Evolutionary conservation across 2,888 invertebrate species (phyloP), one percentile per base, ranked within the genome.

Genomic region (Melanostoma mellinum): DNA sequence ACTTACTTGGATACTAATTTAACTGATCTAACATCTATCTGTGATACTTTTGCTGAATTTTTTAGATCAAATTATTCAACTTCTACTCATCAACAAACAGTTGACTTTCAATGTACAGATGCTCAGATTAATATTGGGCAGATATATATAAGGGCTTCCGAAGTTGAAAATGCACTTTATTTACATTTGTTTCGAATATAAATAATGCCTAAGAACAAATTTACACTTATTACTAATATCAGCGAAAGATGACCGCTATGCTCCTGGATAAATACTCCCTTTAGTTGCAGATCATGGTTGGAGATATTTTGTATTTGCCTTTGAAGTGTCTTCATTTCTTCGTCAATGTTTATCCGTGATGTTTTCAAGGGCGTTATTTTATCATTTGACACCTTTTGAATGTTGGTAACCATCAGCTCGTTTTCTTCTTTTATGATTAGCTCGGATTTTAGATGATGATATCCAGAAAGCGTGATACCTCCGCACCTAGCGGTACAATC

Each of bases 201-300:
- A n/a, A n/a, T n/a, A n/a, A n/a, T n/a, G n/a, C n/a, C n/a, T n/a
- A n/a, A n/a, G n/a, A n/a, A n/a, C n/a, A n/a, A n/a, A n/a, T n/a
- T n/a, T n/a, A n/a, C n/a, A n/a, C 44, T n/a, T 35, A 76, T 30
- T 52, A 48, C 56, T 30, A 73, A 36, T 44, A 50, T 58, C 38
- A 73, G 75, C 40, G 46, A 42, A 40, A 42, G 42, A 42, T 81
- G 63, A 40, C 60, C 42, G 8, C 65, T 58, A 20, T 75, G 67
- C 77, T 78, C 6, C 61, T 78, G 48, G 77, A 68, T 42, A 3
- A 9, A 42, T 6, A 42, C 9, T 9, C 42, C 42, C 9, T 42
- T 42, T 6, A 42, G 9, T 42, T 42, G 42, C 42, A 42, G 42
- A 42, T 42, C 42, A 42, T 42, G 6, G 3, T 6, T 4, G 3